Conservation (phyloP, 1,140 invertebrate genomes). For the Rhizoglyphus robini region DNA sequence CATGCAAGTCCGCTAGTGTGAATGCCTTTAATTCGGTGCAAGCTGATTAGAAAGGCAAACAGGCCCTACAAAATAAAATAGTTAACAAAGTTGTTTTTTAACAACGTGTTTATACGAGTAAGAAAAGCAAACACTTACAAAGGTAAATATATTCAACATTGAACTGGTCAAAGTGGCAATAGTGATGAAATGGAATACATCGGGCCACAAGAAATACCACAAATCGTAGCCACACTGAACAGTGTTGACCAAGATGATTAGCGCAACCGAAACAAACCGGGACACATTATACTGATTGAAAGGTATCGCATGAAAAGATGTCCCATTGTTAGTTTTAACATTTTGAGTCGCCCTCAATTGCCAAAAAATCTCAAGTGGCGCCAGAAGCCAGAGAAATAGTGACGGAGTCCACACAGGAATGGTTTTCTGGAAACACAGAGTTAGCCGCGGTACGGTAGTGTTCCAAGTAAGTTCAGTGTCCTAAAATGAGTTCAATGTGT, state of each 20-base stretch:
- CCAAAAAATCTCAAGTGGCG: slow-evolving; percentile 27
- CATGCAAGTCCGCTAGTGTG: slow-evolving; percentile 72
- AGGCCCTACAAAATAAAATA: slow-evolving; percentile 43
- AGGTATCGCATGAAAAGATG: slow-evolving; percentile 23
- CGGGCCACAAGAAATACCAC: neutral
- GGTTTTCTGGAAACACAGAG: slow-evolving; percentile 32
- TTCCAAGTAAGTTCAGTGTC: slow-evolving; percentile 23
- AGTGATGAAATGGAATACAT: neutral
- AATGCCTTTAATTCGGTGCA: slow-evolving; percentile 66
- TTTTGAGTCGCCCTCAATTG: neutral
- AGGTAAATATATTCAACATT: slow-evolving; percentile 12
- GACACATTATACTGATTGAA: slow-evolving; percentile 25
- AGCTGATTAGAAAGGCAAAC: slow-evolving; percentile 50
- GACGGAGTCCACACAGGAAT: slow-evolving; percentile 35
- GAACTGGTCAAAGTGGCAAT: slow-evolving; percentile 17
- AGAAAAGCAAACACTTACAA: slow-evolving; percentile 19
- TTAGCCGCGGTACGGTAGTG: slow-evolving; percentile 28
- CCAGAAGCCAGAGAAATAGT: slow-evolving; percentile 32
- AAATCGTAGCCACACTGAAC: neutral
- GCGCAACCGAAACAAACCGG: slow-evolving; percentile 20
- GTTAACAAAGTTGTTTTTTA: too few relatives aligned
- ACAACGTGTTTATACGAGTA: too few relatives aligned
- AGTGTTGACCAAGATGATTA: neutral
- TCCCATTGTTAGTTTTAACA: neutral
- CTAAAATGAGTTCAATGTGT: neutral